Evolutionary conservation across 1,140 invertebrate species (phyloP), one percentile per base, ranked within the genome.

Genomic region (Chlorops oryzae): DNA sequence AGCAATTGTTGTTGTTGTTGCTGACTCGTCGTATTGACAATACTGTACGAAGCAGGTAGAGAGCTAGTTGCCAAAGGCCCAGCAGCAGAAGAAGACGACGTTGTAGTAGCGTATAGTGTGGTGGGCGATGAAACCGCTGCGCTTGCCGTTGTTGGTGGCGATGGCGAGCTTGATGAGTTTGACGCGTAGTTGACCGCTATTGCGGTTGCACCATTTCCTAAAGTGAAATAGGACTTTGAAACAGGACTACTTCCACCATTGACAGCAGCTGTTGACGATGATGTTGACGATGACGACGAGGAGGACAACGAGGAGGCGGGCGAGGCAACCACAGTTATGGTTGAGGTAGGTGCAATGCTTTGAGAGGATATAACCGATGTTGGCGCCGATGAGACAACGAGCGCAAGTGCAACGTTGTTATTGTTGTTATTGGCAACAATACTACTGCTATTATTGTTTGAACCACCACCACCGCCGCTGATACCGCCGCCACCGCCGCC

Each of bases 251-350:
- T 68, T 38, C 59, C 65, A 1, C 65, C 65, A 37, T 69, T 69
- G 9, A 68, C 63, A 20, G 65, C 65, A 3, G 59, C 65, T 5
- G 62, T 68, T 1, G 64, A 67, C 38, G 47, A 24, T 35, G 53
- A 32, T 28, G 35, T 50, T 9, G 52, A 50, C 21, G 38, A 47
- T 10, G 38, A 17, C 3, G 51, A 47, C 10, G 48, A 51, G 7
- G 47, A 12, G 13, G 20, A 28, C 12, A 39, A 49, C 3, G 66
- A 69, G 27, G 66, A 61, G 34, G 66, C 66, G 12, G 66, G 66
- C n/a, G 66, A 69, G 39, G 63, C 65, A 35, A 66, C 66, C 32
- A 69, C 65, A 17, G 65, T 69, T 18, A 69, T 61, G 0, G 65
- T 66, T 17, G 65, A 69, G n/a, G 56, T 61, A 32, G 65, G 55